Conservation (phyloP, 92 coral and sea anemone species). For the Heliopora coerulea region DNA sequence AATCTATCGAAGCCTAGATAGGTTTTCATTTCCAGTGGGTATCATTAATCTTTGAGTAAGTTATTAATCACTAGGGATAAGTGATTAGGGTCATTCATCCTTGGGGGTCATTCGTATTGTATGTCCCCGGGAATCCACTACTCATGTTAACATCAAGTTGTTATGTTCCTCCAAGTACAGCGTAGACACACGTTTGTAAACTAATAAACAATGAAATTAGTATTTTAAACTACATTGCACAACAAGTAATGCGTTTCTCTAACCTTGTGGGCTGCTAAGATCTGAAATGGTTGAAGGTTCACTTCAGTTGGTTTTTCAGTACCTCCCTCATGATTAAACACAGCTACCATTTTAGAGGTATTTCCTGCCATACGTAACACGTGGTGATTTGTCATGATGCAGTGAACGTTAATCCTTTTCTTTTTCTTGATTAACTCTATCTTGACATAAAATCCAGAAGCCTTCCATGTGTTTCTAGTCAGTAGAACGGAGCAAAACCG, state of each 20-base stretch:
- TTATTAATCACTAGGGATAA: no score
- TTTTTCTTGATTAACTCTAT: background rate
- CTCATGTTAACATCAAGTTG: no score
- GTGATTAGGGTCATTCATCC: no score
- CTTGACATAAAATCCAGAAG: conserved; percentile 27
- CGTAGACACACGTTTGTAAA: no score
- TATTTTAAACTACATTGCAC: no score
- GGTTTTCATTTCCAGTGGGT: no score
- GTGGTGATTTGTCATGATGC: conserved; percentile 36
- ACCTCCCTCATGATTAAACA: conserved; percentile 26
- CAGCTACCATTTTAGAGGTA: conserved; percentile 13
- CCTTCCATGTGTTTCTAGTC: conserved; percentile 27
- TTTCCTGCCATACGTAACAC: conserved; percentile 9
- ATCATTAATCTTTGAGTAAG: no score
- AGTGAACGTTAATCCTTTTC: background rate
- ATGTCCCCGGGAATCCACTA: no score
- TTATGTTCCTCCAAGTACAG: no score
- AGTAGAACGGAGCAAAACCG: background rate
- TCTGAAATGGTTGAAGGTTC: background rate
- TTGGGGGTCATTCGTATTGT: no score
- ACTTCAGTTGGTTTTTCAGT: background rate
- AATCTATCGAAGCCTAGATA: no score
- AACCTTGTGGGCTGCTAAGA: conserved; percentile 23
- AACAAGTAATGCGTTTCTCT: background rate
- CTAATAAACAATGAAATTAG: no score